These are phyloP conservation scores for Melipona bicolor DNA, from an alignment of 2,888 invertebrate genomes.

Conservation along the genomic window DNA sequence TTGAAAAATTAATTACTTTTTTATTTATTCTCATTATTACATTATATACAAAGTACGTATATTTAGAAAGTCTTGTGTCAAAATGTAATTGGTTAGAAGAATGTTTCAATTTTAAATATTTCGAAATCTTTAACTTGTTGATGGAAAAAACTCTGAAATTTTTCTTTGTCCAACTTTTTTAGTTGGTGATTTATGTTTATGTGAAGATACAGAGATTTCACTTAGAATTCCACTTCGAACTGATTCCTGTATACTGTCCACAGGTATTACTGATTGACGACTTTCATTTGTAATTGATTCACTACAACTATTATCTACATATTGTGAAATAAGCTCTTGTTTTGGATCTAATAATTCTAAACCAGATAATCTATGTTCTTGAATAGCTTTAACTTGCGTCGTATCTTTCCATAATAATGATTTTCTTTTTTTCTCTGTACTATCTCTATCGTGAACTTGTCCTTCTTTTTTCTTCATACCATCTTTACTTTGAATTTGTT, in stretches of 20 bases:
- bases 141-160: constrained; percentile 69
- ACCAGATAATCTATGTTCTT: constrained; percentile 36
- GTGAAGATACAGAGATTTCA: constrained; percentile 6
- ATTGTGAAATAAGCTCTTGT: constrained; percentile 36
- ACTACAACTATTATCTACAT: background rate
- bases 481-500: constrained; percentile 13
- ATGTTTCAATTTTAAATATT: background rate
- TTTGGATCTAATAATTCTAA: constrained; percentile 42
- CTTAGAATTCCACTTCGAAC: constrained; percentile 2
- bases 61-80: constrained; percentile 25
- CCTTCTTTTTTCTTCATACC: constrained; percentile 21
- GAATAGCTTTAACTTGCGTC: constrained; percentile 17
- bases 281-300: constrained; percentile 1
- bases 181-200: constrained; percentile 17
- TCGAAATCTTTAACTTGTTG: constrained; percentile 42
- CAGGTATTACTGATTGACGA: constrained; percentile 11
- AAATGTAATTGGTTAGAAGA: constrained; percentile 16
- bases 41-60: constrained; percentile 40
- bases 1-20: constrained; percentile 39
- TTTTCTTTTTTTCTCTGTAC: constrained; percentile 44
- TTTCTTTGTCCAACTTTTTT: constrained; percentile 64
- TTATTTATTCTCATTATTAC: constrained; percentile 22
- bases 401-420: constrained; percentile 52
- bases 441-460: constrained; percentile 5
- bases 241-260: constrained; percentile 16